A percentile compares a stretch with the other conserved stretches of the same genome.
phyloP scores from a whole-genome alignment of 2,888 invertebrate species.

The Rhamnusium bicolor region DNA sequence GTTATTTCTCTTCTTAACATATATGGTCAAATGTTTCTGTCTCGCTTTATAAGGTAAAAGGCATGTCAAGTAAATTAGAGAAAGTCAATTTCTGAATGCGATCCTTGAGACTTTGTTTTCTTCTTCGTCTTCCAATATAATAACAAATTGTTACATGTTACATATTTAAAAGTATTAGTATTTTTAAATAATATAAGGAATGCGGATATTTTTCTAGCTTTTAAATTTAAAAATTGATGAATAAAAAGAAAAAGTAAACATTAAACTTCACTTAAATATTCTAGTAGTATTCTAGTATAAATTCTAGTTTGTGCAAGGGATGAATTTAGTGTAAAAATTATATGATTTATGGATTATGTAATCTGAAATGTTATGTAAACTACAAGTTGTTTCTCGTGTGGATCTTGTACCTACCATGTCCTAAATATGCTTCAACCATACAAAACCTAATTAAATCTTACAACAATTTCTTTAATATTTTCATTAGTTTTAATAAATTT shows the following conservation, averaged over 20 bases:
- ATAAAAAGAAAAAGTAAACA: background rate
- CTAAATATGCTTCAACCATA: constrained; percentile 11
- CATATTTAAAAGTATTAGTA: background rate
- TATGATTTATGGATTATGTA: background rate
- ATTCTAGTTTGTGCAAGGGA: background rate
- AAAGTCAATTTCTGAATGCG: constrained; percentile 26
- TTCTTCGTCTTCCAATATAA: constrained; percentile 13
- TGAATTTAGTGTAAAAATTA: background rate
- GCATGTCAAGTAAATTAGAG: constrained; percentile 26
- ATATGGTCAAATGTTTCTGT: constrained; percentile 1
- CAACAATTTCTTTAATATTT: background rate
- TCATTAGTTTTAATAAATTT: background rate
- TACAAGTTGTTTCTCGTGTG: background rate
- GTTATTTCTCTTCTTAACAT: background rate
- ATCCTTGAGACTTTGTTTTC: constrained; percentile 29
- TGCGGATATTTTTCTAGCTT: background rate
- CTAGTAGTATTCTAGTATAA: too few species aligned
- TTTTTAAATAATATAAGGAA: background rate
- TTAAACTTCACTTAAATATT: too few species aligned
- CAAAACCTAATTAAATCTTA: constrained; percentile 3
- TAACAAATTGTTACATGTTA: background rate
- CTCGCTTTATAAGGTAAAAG: constrained; percentile 29
- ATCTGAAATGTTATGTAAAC: background rate
- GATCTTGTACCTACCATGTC: background rate
- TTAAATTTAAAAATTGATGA: background rate